phyloP scores from a whole-genome alignment of 2,797 vertebrate species.

The Toxotes lorentzi region DNA sequence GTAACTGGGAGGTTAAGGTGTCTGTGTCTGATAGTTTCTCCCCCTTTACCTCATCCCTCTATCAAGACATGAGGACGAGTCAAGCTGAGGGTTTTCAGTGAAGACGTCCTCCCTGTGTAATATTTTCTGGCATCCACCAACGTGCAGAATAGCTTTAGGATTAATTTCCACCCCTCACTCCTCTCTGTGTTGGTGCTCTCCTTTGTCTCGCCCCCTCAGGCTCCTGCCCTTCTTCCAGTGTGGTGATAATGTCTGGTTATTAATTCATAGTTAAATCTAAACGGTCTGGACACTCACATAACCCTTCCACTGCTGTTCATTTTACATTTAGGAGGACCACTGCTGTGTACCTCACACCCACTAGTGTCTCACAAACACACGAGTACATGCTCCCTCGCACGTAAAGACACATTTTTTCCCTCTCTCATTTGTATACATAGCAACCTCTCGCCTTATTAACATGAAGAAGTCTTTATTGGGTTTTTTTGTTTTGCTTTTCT shows the following conservation, averaged over 20 bases:
- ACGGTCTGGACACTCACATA: constrained; percentile 69
- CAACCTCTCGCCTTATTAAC: constrained; percentile 8
- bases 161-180: constrained; percentile 39
- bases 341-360: constrained; percentile 12
- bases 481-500: background rate
- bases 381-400: background rate
- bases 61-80: constrained; percentile 1
- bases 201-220: constrained; percentile 62
- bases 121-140: constrained; percentile 36
- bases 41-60: background rate
- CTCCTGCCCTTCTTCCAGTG: constrained; percentile 45
- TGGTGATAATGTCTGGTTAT: constrained; percentile 69
- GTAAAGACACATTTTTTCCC: background rate
- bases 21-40: background rate
- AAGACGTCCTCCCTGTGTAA: constrained; percentile 22
- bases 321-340: constrained; percentile 62
- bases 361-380: constrained; percentile 16
- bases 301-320: constrained; percentile 57
- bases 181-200: constrained; percentile 45
- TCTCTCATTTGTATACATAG: constrained; percentile 26
- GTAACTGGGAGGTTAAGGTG: background rate
- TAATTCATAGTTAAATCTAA: constrained; percentile 78
- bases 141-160: constrained; percentile 40
- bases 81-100: constrained; percentile 8
- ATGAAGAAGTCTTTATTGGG: background rate